phyloP scores from a whole-genome alignment of 2,113 vertebrate genomes.

The Daphoenositta chrysoptera region DNA sequence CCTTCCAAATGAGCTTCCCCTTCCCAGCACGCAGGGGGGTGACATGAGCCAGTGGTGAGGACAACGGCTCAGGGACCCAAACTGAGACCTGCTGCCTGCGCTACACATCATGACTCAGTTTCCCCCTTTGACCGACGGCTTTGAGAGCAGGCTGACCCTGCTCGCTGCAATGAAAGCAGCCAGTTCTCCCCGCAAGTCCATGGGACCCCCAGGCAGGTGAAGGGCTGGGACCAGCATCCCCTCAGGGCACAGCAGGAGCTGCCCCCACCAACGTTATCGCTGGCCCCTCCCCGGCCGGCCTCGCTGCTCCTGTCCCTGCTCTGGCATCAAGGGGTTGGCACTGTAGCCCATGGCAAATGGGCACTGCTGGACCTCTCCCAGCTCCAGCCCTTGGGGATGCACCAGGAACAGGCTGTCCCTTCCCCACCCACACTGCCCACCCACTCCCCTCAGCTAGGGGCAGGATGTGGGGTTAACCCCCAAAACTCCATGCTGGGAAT shows the following conservation, averaged over 20 bases:
- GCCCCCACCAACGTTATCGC: accelerated
- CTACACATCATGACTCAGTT: neutral
- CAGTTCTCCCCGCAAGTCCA: neutral
- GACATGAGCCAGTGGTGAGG: accelerated
- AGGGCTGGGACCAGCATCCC: neutral
- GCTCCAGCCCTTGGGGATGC: neutral
- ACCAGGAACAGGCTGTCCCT: neutral
- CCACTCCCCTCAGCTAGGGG: neutral
- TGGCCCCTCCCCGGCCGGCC: accelerated
- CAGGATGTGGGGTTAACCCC: neutral
- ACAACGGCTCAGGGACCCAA: neutral
- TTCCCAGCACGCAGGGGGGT: accelerated
- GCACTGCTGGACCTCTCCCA: neutral
- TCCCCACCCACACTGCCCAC: neutral
- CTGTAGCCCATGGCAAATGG: neutral
- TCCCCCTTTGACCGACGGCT: accelerated
- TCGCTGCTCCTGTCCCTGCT: neutral
- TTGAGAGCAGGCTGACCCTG: neutral
- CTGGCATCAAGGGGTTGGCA: neutral
- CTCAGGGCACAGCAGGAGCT: neutral
- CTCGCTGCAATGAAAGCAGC: neutral
- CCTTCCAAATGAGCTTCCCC: neutral
- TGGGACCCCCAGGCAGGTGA: neutral
- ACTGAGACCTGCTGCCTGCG: accelerated
- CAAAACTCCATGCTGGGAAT: no score